Percentiles rank a stretch among this genome's conserved stretches.
phyloP scores from a whole-genome alignment of 2,888 invertebrate species.

The Drosophila ustulata region DNA sequence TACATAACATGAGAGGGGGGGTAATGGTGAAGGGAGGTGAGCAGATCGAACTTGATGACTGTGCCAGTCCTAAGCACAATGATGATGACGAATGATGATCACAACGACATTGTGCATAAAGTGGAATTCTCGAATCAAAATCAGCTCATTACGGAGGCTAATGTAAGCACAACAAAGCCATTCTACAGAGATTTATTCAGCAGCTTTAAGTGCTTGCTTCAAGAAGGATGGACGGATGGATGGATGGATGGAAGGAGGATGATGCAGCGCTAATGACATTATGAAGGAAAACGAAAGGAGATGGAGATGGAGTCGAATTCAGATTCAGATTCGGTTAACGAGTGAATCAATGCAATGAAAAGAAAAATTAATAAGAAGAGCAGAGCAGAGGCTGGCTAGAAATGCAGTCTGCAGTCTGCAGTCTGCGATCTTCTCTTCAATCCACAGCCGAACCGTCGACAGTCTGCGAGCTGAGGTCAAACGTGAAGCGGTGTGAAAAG shows the following conservation, averaged over 20 bases:
- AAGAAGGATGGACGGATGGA: not conserved
- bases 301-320: slow-evolving; percentile 18
- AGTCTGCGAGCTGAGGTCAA: slow-evolving; percentile 28
- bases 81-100: slow-evolving; percentile 58
- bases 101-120: slow-evolving; percentile 61
- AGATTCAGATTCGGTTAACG: slow-evolving; percentile 38
- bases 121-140: slow-evolving; percentile 77
- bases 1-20: slow-evolving; percentile 2
- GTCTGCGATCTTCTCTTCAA: slow-evolving; percentile 23
- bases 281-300: slow-evolving; percentile 31
- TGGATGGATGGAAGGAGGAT: slow-evolving; percentile 47
- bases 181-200: slow-evolving; percentile 75
- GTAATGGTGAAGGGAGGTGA: not conserved
- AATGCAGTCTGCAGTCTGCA: slow-evolving; percentile 11
- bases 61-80: slow-evolving; percentile 52
- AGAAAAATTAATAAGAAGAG: slow-evolving; percentile 71
- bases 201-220: slow-evolving; percentile 58
- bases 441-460: not conserved
- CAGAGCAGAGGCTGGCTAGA: slow-evolving; percentile 47
- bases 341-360: slow-evolving; percentile 68
- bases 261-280: slow-evolving; percentile 80
- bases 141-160: slow-evolving; percentile 82
- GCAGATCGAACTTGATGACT: slow-evolving; percentile 45
- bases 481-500: slow-evolving; percentile 71
- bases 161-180: slow-evolving; percentile 82